A percentile compares a stretch with the other conserved stretches of the same genome.
Evolutionary conservation across 2,797 vertebrate genomes (phyloP).

Genomic region (Cyprinodon diabolis): DNA sequence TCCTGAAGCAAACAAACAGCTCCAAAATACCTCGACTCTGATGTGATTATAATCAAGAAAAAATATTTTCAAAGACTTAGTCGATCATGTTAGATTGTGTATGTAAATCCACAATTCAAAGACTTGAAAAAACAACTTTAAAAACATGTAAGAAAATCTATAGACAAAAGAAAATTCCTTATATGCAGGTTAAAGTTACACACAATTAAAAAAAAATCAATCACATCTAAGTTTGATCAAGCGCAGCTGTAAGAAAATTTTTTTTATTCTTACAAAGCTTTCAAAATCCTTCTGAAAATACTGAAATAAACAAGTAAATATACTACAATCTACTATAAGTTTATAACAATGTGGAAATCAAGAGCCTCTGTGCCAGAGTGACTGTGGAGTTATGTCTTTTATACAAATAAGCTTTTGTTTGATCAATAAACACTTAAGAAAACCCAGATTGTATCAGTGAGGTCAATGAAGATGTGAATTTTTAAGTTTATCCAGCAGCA

Average conservation of each 20-base stretch:
- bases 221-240: neutral
- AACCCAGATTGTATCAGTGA: slow-evolving; percentile 6
- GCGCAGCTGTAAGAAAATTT: no score
- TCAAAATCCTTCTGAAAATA: neutral
- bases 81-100: neutral
- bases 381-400: neutral
- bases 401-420: neutral
- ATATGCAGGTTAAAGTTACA: neutral
- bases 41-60: no score
- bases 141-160: neutral
- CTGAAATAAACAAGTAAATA: no score
- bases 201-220: neutral
- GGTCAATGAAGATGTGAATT: slow-evolving; percentile 9
- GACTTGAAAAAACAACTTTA: neutral
- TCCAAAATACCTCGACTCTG: neutral
- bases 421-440: slow-evolving; percentile 8
- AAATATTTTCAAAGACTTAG: no score
- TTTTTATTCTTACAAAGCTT: neutral
- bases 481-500: slow-evolving; percentile 44
- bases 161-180: neutral
- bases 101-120: neutral
- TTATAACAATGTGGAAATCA: neutral
- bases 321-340: neutral
- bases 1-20: no score
- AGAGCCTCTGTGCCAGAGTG: neutral